These are phyloP conservation scores for Drosophila picticornis DNA, from an alignment of 2,888 invertebrate species.

Conservation along the genomic window DNA sequence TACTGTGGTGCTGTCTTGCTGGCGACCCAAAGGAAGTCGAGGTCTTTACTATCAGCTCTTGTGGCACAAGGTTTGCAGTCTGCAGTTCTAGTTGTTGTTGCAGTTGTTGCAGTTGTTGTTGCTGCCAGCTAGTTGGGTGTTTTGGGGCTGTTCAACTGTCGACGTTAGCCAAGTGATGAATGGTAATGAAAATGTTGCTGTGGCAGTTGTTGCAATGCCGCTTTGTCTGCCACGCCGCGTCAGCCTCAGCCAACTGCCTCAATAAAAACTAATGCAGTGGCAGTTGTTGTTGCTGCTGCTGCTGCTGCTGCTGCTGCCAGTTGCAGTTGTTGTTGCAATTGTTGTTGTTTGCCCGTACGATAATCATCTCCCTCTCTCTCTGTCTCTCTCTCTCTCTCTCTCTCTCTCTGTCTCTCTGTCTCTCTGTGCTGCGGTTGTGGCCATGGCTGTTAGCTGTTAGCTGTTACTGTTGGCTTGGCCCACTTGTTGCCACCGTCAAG, in stretches of 20 bases:
- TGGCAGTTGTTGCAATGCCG: slow-evolving; percentile 78
- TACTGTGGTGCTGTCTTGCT: slow-evolving; percentile 22
- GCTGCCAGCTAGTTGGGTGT: slow-evolving; percentile 23
- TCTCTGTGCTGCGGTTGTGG: slow-evolving; percentile 69
- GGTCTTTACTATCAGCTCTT: slow-evolving; percentile 62
- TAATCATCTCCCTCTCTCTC: slow-evolving; percentile 61
- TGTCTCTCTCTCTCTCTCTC: slow-evolving; percentile 29
- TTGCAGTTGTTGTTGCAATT: slow-evolving; percentile 34
- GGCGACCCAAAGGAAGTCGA: slow-evolving; percentile 82
- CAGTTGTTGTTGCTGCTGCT: slow-evolving; percentile 46
- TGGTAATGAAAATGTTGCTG: slow-evolving; percentile 81
- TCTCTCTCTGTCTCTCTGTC: neutral
- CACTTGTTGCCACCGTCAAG: slow-evolving; percentile 79
- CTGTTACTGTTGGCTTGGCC: slow-evolving; percentile 65
- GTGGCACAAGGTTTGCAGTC: slow-evolving; percentile 70
- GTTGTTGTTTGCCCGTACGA: slow-evolving; percentile 55
- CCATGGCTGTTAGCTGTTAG: slow-evolving; percentile 65
- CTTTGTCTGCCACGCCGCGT: slow-evolving; percentile 70
- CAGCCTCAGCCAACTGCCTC: slow-evolving; percentile 78
- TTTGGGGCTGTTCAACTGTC: slow-evolving; percentile 29
- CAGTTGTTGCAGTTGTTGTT: neutral
- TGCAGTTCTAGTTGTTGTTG: slow-evolving; percentile 1
- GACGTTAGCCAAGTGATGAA: slow-evolving; percentile 78
- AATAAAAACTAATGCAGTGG: slow-evolving; percentile 81
- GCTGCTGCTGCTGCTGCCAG: slow-evolving; percentile 33